Evolutionary conservation across 2,888 invertebrate genomes (phyloP), one percentile per base, ranked within the genome.

Genomic region (Coelopa pilipes): DNA sequence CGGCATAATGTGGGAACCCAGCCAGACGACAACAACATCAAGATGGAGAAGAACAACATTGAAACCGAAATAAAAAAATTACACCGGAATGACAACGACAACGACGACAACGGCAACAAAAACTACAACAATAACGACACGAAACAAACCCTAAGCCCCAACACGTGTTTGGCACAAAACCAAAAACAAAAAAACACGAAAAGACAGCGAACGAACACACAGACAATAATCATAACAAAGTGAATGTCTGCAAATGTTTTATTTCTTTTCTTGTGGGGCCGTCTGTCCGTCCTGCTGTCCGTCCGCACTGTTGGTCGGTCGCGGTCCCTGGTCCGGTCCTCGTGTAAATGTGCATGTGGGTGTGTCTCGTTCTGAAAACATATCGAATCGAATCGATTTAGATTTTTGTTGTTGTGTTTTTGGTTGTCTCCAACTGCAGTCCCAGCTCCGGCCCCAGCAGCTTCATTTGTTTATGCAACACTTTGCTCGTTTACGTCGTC

Each of bases 91-190:
- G 2, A 53, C 4, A 53, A 57, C 57, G 9, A 21, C 5, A 57
- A 57, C 57, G 19, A 57, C 19, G 7, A 57, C 57, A 17, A 57
- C n/a, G 5, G 24, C 21, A 60, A 24, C 24, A 60, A 60, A 19
- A 60, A 60, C 12, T 15, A 60, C 15, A 60, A 60, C 2, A 60
- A 60, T n/a, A 13, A 15, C 34, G 9, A 63, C 34, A 63, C 53
- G 53, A 15, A n/a, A 63, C 13, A 60, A 60, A 60, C 19, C 9
- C 21, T 13, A 24, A 34, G 34, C 34, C 24, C 2, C 34, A 34
- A 63, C 63, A 63, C 53, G 53, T 53, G 53, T 53, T 53, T 15
- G n/a, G 3, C 15, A 63, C 13, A 60, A 19, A 60, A 60, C 1
- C 21, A 24, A 24, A 12, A 19, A 60, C 11, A 4, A 2, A 34